Conservation (phyloP, 2,797 vertebrate species). For the Crax fasciolata region DNA sequence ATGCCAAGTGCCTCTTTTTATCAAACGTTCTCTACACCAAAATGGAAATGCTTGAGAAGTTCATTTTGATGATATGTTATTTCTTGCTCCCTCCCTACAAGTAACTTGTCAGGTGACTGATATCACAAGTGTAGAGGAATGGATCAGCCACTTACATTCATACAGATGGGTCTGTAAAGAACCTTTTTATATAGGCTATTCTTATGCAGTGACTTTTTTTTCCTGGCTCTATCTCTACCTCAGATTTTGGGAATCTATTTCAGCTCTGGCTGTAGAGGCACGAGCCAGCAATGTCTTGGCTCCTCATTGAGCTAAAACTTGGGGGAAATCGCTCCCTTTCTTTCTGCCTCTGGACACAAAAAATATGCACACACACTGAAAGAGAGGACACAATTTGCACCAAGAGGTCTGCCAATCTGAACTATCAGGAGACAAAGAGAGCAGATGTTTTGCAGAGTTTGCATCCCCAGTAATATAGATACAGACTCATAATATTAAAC, state of each 20-base stretch:
- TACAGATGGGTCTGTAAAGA: conserved; percentile 72
- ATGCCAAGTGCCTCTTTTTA: conserved; percentile 73
- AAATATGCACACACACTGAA: neutral
- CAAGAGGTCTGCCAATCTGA: neutral
- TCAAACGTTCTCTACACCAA: conserved; percentile 63
- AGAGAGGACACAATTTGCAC: neutral
- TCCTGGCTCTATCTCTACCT: neutral
- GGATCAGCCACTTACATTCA: conserved; percentile 76
- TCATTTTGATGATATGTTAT: conserved; percentile 66
- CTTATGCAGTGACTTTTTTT: neutral
- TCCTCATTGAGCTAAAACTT: neutral
- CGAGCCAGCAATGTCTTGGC: neutral
- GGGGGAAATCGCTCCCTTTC: neutral
- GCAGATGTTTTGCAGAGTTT: neutral
- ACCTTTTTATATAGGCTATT: conserved; percentile 49
- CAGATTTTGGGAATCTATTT: neutral
- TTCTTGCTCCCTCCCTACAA: neutral
- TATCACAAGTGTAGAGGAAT: conserved; percentile 72
- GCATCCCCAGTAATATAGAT: neutral
- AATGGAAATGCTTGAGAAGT: conserved; percentile 71
- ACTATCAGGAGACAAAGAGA: neutral
- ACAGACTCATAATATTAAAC: neutral
- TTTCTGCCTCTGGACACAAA: neutral
- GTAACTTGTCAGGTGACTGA: conserved; percentile 56
- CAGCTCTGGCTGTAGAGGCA: neutral